A percentile compares a stretch with the other conserved stretches of the same genome.
These are phyloP conservation scores for Campopleginae sp. DNA, from an alignment of 2,888 invertebrate species.

Conservation along the genomic window DNA sequence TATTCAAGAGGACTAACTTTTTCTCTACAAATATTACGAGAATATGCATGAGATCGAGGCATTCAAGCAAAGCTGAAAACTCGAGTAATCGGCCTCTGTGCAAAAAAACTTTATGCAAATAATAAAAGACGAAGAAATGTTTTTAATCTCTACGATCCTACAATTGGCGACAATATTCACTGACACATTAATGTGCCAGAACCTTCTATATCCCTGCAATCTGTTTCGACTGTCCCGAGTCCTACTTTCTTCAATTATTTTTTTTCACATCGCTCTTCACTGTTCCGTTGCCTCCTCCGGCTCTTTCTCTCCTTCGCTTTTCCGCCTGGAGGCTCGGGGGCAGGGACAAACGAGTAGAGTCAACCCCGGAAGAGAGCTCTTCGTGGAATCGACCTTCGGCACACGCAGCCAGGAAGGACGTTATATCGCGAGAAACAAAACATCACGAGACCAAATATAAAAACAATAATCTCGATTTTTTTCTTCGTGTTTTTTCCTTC, in stretches of 20 bases:
- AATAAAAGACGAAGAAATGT: not conserved
- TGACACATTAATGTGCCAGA: not conserved
- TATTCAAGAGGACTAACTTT: constrained; percentile 8
- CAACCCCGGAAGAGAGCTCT: constrained; percentile 57
- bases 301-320: constrained; percentile 13
- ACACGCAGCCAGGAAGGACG: constrained; percentile 21
- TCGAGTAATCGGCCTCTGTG: not conserved
- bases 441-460: not conserved
- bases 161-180: not conserved
- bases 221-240: not conserved
- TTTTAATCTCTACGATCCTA: not conserved
- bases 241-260: not conserved
- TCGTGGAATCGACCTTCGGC: constrained; percentile 50
- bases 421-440: not conserved
- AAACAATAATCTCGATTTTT: not conserved
- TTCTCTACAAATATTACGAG: not conserved
- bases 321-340: not conserved
- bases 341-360: not conserved
- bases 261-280: constrained; percentile 24
- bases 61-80: not conserved
- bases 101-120: not conserved
- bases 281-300: not conserved
- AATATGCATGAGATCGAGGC: constrained; percentile 2
- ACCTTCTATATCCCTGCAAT: not conserved
- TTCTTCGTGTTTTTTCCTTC: not conserved